Percentiles rank a stretch among this genome's conserved stretches.
Conservation (phyloP, 2,888 invertebrate species). For the Atrina japonica region DNA sequence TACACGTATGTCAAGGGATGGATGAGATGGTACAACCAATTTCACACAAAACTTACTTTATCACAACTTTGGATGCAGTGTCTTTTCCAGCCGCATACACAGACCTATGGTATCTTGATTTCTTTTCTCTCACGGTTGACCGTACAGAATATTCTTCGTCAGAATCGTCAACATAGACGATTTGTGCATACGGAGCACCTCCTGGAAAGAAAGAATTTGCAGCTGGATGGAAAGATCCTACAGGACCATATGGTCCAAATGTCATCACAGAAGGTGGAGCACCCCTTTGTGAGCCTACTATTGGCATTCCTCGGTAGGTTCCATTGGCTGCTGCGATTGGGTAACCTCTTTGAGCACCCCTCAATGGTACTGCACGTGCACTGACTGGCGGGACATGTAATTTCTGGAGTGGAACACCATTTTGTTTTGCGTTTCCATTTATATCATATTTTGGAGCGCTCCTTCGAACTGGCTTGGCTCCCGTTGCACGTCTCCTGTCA, state of each 20-base stretch:
- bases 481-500: too few relatives aligned
- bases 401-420: conserved; percentile 20
- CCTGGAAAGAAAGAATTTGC: conserved; percentile 12
- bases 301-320: conserved; percentile 19
- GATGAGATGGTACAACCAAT: too few relatives aligned
- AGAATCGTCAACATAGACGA: conserved; percentile 19
- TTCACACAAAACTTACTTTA: too few relatives aligned
- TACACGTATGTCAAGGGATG: too few relatives aligned
- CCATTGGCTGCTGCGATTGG: conserved; percentile 1
- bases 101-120: conserved; percentile 36
- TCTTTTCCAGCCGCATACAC: conserved; percentile 4
- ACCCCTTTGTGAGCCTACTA: conserved; percentile 10
- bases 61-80: conserved; percentile 28
- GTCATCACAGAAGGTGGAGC: conserved; percentile 23
- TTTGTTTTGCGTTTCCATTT: conserved; percentile 11
- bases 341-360: conserved; percentile 11
- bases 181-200: not conserved
- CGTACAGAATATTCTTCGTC: conserved; percentile 20
- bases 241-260: conserved; percentile 9
- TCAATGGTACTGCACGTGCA: not conserved
- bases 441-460: conserved; percentile 18
- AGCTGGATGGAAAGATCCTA: not conserved
- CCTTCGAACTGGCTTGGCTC: too few relatives aligned
- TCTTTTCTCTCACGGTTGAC: conserved; percentile 34
- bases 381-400: not conserved